These are phyloP conservation scores for Pelodiscus sinensis DNA, from an alignment of 2,113 vertebrate genomes.

Conservation along the genomic window DNA sequence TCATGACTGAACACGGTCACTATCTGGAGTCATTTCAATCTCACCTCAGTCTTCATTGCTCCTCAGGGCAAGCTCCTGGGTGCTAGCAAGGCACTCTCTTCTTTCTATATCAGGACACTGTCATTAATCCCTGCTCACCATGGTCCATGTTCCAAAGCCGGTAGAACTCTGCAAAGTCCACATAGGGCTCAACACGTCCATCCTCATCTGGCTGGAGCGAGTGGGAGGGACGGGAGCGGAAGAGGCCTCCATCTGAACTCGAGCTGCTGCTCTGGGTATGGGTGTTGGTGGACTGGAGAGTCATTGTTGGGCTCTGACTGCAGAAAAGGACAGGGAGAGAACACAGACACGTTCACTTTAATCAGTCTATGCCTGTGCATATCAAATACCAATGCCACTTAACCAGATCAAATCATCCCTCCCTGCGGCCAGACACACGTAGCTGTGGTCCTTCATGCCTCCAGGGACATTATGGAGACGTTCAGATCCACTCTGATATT, in stretches of 20 bases:
- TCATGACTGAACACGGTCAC: not conserved
- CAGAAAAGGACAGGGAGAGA: not conserved
- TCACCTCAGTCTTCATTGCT: conserved; percentile 14
- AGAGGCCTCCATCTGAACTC: conserved; percentile 92
- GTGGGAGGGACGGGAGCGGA: conserved; percentile 91
- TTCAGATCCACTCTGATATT: not conserved
- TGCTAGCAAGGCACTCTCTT: not conserved
- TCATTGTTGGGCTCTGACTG: conserved; percentile 95
- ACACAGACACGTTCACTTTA: not conserved
- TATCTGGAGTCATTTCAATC: not conserved
- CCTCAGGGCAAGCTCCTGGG: rapidly evolving
- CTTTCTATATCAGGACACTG: conserved; percentile 43
- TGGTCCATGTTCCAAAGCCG: conserved; percentile 93
- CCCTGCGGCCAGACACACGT: not conserved
- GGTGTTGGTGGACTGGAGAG: conserved; percentile 95
- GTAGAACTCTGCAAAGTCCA: conserved; percentile 98
- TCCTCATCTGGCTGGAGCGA: conserved; percentile 94
- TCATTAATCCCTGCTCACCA: conserved; percentile 79
- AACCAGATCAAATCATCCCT: not conserved
- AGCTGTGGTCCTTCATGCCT: not conserved
- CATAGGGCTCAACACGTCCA: conserved; percentile 93
- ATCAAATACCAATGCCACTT: not conserved
- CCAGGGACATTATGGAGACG: not conserved
- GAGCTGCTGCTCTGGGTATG: conserved; percentile 99
- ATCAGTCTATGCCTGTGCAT: not conserved